phyloP scores from a whole-genome alignment of 2,113 vertebrate species.

The Nyctereutes procyonoides region DNA sequence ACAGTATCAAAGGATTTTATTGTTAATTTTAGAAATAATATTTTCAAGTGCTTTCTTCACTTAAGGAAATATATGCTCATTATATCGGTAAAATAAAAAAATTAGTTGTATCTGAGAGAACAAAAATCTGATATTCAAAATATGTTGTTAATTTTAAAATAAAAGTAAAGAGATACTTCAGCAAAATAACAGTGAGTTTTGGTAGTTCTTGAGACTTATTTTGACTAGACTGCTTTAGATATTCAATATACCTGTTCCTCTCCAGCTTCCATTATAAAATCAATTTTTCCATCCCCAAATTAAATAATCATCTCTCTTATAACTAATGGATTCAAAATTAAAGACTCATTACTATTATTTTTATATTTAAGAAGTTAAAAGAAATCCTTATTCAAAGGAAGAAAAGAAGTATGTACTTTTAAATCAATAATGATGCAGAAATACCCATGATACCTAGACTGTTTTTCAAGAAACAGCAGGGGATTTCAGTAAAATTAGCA shows the following conservation, averaged over 20 bases:
- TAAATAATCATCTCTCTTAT: neutral
- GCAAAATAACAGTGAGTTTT: neutral
- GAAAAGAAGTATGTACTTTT: neutral
- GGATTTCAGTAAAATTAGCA: conserved; percentile 19
- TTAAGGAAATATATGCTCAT: neutral
- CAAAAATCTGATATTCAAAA: conserved; percentile 29
- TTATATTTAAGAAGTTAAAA: conserved; percentile 22
- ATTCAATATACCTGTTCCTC: neutral
- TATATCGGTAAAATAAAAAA: neutral
- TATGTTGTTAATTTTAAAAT: conserved; percentile 24
- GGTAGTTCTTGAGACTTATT: neutral
- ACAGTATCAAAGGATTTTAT: neutral
- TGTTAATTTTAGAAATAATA: conserved; percentile 51
- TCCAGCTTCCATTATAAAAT: conserved; percentile 23
- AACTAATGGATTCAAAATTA: conserved; percentile 16
- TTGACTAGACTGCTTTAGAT: neutral
- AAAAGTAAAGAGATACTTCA: neutral
- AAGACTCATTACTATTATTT: neutral
- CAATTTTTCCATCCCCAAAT: neutral
- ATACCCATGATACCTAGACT: neutral
- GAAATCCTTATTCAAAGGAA: neutral
- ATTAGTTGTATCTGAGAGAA: neutral
- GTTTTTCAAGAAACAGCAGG: neutral
- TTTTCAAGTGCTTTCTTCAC: conserved; percentile 34
- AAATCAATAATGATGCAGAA: neutral